Base-by-base conservation (phyloP, 2,797 vertebrate species). In the Alosa sapidissima region DNA sequence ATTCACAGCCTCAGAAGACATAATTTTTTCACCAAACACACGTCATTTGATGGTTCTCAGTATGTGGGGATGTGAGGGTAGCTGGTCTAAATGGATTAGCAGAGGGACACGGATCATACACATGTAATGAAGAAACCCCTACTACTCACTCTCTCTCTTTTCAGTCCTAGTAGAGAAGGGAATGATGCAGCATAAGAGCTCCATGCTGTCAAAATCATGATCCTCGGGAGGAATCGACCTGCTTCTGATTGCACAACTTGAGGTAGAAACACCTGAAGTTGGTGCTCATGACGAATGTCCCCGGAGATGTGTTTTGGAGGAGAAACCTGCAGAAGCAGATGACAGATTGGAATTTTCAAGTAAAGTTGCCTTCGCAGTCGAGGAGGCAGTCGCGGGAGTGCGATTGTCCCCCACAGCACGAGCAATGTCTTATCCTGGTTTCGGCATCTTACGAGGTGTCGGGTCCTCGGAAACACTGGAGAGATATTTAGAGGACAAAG, bases 341-440 rank as follows among this genome's bases (percentile, higher is more conserved):
- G 90, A 91, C 87, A 89, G 91, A 87, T 89, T 90, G 90, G 90
- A 93, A 93, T 93, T 92, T 91, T 89, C 88, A 83, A 92, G 91
- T 93, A 88, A 91, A 92, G 92, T 93, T 89, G 91, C 91, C 88
- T 90, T 89, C 88, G 84, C 88, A 84, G 81, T 84, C 88, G 84
- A 90, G 92, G 91, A 91, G 91, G 90, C 91, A 91, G 86, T 88
- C 87, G 91, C 85, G 19, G 82, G 60, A 75, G 81, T 68, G 81
- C 78, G n/a, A 84, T 48, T 85, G 83, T 82, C 21, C 85, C 62
- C 65, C 82, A 75, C 83, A 81, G 65, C 58, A 19, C 10, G 82
- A 54, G 41, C 47, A 55, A 24, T 19, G 65, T 68, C 41, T 82
- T 84, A 75, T 82, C 81, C 81, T 21, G 19, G 33, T 33, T 75